A percentile compares a stretch with the other conserved stretches of the same genome.
Evolutionary conservation across 2,888 invertebrate genomes (phyloP).

Genomic region (Nymphalis c-album): DNA sequence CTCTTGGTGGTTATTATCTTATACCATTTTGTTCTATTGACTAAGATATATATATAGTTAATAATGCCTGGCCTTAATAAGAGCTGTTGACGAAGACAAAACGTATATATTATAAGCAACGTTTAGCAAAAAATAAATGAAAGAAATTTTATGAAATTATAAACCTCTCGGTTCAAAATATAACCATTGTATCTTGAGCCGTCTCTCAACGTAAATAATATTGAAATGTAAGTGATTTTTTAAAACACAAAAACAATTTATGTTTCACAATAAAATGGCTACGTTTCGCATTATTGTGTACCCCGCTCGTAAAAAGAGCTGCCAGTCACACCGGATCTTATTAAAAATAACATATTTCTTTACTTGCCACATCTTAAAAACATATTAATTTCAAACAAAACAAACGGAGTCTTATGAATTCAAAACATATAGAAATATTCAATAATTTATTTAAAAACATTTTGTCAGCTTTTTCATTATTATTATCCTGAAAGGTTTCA

Average conservation of each 20-base stretch:
- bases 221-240: conserved; percentile 17
- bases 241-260: conserved; percentile 25
- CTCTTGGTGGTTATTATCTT: no score
- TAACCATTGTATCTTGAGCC: conserved; percentile 23
- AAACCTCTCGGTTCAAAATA: conserved; percentile 3
- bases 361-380: no score
- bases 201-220: conserved; percentile 11
- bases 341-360: background rate
- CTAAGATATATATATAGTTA: no score
- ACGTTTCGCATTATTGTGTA: conserved; percentile 16
- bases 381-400: no score
- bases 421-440: no score
- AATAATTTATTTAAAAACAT: no score
- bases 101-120: background rate
- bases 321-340: conserved; percentile 14
- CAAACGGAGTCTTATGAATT: no score
- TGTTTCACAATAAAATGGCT: conserved; percentile 27
- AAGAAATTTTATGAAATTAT: conserved; percentile 19
- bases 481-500: background rate
- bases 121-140: conserved; percentile 9
- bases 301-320: conserved; percentile 17
- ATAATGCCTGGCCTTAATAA: background rate
- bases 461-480: background rate
- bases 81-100: background rate
- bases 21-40: no score